phyloP scores from a whole-genome alignment of 1,140 invertebrate species.

The Anoplolepis gracilipes region DNA sequence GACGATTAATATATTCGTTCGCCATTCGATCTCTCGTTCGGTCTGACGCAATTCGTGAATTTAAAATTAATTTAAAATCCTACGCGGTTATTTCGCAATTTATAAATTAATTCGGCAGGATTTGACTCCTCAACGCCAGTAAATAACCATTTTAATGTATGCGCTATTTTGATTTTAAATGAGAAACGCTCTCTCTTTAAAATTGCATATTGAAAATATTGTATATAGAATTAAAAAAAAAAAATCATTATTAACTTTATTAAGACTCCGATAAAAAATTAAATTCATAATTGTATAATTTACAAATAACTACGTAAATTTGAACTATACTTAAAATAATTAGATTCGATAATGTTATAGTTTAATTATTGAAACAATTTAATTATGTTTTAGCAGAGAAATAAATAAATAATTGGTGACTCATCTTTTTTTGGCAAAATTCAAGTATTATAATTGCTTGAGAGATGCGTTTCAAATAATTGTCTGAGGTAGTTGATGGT shows the following conservation, averaged over 20 bases:
- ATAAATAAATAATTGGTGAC: background rate
- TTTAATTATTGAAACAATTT: background rate
- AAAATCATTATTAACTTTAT: too few relatives aligned
- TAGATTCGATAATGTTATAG: background rate
- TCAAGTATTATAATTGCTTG: background rate
- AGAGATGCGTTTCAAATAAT: background rate
- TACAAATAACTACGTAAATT: background rate
- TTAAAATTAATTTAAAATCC: conserved; percentile 60
- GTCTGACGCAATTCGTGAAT: conserved; percentile 22
- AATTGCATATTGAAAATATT: conserved; percentile 5
- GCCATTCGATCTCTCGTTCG: conserved; percentile 16
- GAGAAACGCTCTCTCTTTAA: conserved; percentile 17
- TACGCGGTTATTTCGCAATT: conserved; percentile 49
- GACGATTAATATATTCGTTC: conserved; percentile 31
- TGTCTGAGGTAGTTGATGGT: background rate
- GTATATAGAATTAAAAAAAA: background rate
- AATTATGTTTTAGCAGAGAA: background rate
- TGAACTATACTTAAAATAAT: background rate
- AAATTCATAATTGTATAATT: conserved; percentile 9
- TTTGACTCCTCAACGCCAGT: conserved; percentile 44
- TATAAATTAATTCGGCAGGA: conserved; percentile 50
- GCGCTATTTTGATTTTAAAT: conserved; percentile 27
- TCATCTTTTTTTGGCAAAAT: background rate
- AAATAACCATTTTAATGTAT: conserved; percentile 57
- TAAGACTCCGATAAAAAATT: background rate